Evolutionary conservation across 2,797 vertebrate species (phyloP).

Genomic region (Cuculus canorus): DNA sequence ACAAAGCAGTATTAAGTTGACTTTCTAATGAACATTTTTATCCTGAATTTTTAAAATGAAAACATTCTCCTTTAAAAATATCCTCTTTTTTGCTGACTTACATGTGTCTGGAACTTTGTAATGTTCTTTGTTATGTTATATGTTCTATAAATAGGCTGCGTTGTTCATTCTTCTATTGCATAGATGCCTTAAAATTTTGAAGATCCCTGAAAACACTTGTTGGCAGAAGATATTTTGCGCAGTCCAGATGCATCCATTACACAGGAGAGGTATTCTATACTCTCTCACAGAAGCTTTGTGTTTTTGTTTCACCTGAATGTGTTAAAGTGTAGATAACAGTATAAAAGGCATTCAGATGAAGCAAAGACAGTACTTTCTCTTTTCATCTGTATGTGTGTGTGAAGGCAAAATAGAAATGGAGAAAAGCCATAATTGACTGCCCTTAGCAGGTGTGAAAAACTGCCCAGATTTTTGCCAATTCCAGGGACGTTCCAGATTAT

Average conservation of each 20-base stretch:
- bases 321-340: neutral
- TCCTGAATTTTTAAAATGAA: neutral
- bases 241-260: neutral
- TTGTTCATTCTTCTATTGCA: neutral
- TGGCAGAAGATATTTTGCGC: neutral
- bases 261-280: neutral
- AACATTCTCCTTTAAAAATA: neutral
- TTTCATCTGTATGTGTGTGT: neutral
- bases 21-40: neutral
- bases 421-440: neutral
- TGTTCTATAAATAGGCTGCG: neutral
- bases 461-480: neutral
- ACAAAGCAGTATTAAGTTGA: neutral
- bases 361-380: neutral
- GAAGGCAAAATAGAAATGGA: neutral
- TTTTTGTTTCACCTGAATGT: neutral
- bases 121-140: neutral
- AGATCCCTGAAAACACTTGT: neutral
- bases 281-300: neutral
- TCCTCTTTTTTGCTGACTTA: neutral
- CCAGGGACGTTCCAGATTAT: neutral
- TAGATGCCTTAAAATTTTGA: neutral
- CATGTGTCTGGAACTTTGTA: neutral
- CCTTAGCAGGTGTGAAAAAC: neutral
- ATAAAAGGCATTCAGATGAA: neutral